Conservation (phyloP, 2,888 invertebrate genomes). For the Lithophane leautieri region DNA sequence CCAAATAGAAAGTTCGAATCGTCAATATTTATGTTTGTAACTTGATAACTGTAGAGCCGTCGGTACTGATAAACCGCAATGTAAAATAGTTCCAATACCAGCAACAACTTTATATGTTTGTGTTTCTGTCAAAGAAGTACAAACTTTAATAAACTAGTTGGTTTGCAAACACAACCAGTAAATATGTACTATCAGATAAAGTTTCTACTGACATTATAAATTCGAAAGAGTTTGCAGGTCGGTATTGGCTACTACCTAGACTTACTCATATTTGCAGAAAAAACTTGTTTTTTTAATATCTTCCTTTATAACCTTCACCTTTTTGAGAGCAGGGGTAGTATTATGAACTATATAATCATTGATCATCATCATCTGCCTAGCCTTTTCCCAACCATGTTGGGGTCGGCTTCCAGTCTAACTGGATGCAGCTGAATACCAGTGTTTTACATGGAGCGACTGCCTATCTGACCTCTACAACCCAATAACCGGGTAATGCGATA, state of each 20-base stretch:
- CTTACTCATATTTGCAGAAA: too few relatives aligned
- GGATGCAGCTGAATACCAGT: too few relatives aligned
- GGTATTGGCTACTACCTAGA: not conserved
- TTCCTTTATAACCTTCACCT: too few relatives aligned
- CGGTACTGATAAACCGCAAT: not conserved
- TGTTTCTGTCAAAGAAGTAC: not conserved
- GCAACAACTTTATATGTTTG: not conserved
- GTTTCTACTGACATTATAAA: not conserved
- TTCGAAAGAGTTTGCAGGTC: not conserved
- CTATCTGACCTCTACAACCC: too few relatives aligned
- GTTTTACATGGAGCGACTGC: too few relatives aligned
- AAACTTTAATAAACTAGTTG: conserved; percentile 31
- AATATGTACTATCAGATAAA: not conserved
- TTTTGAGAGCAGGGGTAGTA: too few relatives aligned
- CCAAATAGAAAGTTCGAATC: not conserved
- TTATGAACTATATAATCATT: too few relatives aligned
- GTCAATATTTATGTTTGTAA: not conserved
- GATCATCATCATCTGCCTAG: too few relatives aligned
- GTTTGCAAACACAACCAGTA: conserved; percentile 21
- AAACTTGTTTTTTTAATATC: too few relatives aligned
- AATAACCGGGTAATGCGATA: too few relatives aligned
- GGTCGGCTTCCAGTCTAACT: too few relatives aligned
- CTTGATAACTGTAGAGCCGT: not conserved
- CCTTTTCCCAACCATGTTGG: too few relatives aligned
- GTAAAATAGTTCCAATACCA: conserved; percentile 6